A percentile compares a stretch with the other conserved stretches of the same genome.
phyloP scores from a whole-genome alignment of 2,888 invertebrate species.

The Drosophila atripex region DNA sequence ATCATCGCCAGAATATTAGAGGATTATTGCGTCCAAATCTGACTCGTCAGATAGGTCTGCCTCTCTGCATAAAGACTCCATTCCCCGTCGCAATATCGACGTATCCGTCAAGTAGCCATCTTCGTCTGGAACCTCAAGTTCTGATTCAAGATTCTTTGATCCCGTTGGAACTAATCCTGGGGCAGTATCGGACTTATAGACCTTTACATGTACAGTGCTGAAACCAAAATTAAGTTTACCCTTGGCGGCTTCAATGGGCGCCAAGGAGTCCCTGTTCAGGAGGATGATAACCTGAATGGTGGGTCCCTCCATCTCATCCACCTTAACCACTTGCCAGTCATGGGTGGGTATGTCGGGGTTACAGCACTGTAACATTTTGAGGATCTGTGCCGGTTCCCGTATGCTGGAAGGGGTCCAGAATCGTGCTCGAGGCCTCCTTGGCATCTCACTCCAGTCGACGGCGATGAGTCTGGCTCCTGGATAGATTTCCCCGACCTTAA shows the following conservation, averaged over 20 bases:
- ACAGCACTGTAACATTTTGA: not conserved
- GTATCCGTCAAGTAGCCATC: not conserved
- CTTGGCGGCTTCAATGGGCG: not conserved
- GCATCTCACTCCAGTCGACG: not conserved
- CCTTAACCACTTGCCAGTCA: not conserved
- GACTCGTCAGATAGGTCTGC: not conserved
- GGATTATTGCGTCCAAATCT: not conserved
- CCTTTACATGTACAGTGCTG: not conserved
- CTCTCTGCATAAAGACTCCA: not conserved
- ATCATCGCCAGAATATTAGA: not conserved
- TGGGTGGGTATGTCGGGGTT: not conserved
- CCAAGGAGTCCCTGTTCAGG: not conserved
- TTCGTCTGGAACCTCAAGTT: not conserved
- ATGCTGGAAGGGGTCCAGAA: not conserved
- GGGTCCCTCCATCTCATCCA: slow-evolving; percentile 1
- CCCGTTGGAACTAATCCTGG: not conserved
- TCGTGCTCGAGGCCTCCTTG: not conserved
- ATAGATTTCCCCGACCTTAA: not conserved
- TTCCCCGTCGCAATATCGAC: not conserved
- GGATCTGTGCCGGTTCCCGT: not conserved
- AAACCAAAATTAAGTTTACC: not conserved
- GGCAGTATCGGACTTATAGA: not conserved
- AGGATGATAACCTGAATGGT: not conserved
- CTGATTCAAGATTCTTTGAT: not conserved
- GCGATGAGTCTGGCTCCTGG: not conserved